Evolutionary conservation across 2,888 invertebrate species (phyloP).

Genomic region (Timema podura): DNA sequence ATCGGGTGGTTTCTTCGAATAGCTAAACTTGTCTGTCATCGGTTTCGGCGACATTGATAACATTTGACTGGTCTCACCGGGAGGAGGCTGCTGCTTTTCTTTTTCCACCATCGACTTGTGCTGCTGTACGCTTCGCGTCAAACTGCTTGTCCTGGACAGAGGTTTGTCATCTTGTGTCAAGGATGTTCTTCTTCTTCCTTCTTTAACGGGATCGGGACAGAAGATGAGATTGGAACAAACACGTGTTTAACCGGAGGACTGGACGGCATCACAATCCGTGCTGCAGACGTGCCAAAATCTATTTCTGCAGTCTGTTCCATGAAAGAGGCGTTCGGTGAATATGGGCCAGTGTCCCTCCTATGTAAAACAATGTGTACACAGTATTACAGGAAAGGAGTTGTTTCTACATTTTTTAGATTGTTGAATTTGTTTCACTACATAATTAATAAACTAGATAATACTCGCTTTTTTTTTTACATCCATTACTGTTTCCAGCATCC

Average conservation of each 20-base stretch:
- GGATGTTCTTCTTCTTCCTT: neutral
- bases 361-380: neutral
- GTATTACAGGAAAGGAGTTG: no score
- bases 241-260: conserved; percentile 23
- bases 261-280: conserved; percentile 22
- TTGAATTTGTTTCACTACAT: no score
- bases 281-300: neutral
- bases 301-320: conserved; percentile 1
- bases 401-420: no score
- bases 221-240: conserved; percentile 6
- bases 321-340: conserved; percentile 1
- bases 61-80: no score
- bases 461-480: no score
- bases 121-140: conserved; percentile 20
- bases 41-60: no score
- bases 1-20: no score
- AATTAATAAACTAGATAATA: no score
- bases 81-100: neutral
- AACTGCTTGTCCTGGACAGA: conserved; percentile 8
- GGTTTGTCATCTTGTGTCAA: neutral
- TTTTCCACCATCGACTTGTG: neutral
- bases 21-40: no score
- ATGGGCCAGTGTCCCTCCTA: conserved; percentile 11
- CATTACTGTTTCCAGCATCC: no score
- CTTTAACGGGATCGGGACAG: neutral